phyloP scores from a whole-genome alignment of 2,888 invertebrate genomes.

The Malthinus flaveolus region DNA sequence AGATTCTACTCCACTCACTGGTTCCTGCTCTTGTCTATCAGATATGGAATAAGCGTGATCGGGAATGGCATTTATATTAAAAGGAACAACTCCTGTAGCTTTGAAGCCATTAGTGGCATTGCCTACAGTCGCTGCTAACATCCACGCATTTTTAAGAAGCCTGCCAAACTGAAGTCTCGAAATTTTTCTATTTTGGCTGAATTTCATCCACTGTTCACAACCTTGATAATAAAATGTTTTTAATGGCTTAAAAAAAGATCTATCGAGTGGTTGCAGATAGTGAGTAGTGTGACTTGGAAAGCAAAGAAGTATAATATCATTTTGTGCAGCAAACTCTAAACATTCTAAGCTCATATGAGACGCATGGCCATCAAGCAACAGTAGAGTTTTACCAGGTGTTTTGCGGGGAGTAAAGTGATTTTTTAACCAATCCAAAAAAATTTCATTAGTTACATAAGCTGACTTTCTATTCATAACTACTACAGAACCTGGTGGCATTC shows the following conservation, averaged over 20 bases:
- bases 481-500: too few relatives aligned
- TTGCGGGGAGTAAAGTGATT: too few relatives aligned
- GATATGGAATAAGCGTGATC: constrained; percentile 2
- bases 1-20: not conserved
- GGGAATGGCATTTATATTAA: constrained; percentile 1
- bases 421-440: too few relatives aligned
- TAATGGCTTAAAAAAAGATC: not conserved
- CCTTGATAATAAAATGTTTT: not conserved
- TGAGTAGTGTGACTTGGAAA: not conserved
- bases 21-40: not conserved
- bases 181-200: constrained; percentile 2
- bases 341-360: not conserved
- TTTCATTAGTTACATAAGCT: too few relatives aligned
- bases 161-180: not conserved
- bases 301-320: constrained; percentile 3
- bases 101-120: not conserved
- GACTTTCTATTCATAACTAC: too few relatives aligned
- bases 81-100: not conserved
- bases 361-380: not conserved
- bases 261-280: not conserved
- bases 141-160: constrained; percentile 5
- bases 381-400: not conserved
- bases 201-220: not conserved
- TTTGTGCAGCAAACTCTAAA: not conserved
- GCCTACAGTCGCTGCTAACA: not conserved